A percentile compares a stretch with the other conserved stretches of the same genome.
phyloP scores from a whole-genome alignment of 2,797 vertebrate species.

The Neoniphon sammara region DNA sequence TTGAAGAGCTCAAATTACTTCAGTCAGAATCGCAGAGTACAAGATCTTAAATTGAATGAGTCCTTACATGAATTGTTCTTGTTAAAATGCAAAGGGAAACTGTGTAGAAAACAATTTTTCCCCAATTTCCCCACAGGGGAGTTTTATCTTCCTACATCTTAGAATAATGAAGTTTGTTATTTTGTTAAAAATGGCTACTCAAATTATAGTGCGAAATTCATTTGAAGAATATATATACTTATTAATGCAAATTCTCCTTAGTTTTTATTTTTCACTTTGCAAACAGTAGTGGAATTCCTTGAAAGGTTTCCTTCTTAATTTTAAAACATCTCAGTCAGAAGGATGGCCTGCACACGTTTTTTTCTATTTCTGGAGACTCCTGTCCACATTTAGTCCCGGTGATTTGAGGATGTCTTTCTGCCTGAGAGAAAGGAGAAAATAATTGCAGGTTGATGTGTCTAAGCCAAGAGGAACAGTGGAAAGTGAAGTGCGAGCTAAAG shows the following conservation, averaged over 20 bases:
- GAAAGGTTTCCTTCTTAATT: neutral
- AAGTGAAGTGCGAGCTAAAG: slow-evolving; percentile 73
- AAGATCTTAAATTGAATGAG: too few species aligned
- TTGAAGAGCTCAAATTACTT: too few species aligned
- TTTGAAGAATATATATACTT: neutral
- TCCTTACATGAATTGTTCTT: neutral
- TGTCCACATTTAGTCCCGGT: slow-evolving; percentile 30
- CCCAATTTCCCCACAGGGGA: too few species aligned
- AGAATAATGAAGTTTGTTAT: neutral
- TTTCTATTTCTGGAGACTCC: slow-evolving; percentile 8
- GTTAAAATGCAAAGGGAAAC: too few species aligned
- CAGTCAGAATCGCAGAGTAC: too few species aligned
- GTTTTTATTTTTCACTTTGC: neutral
- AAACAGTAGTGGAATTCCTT: too few species aligned
- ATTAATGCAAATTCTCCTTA: neutral
- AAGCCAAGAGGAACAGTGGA: slow-evolving; percentile 60
- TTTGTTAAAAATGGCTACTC: too few species aligned
- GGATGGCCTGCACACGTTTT: neutral
- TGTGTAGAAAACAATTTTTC: too few species aligned
- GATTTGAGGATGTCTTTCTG: slow-evolving; percentile 46
- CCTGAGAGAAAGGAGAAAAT: slow-evolving; percentile 56
- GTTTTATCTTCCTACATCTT: too few species aligned
- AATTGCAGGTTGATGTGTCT: slow-evolving; percentile 74
- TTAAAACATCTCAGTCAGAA: neutral
- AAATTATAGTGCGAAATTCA: too few species aligned